Conservation (phyloP, 2,113 vertebrate genomes). For the Cebus imitator region DNA sequence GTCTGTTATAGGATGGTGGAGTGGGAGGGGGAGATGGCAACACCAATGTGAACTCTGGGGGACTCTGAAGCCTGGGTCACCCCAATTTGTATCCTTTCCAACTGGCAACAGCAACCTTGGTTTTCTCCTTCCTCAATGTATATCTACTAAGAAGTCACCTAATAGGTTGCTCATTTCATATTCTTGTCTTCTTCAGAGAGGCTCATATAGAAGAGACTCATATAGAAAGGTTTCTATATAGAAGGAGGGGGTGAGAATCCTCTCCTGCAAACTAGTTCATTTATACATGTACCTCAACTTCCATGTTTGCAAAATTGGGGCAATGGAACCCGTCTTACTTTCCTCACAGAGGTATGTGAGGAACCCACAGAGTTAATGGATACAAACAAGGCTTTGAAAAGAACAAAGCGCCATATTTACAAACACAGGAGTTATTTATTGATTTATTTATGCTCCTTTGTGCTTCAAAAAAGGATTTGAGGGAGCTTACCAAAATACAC, state of each 20-base stretch:
- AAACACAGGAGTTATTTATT: constrained; percentile 60
- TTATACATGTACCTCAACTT: not conserved
- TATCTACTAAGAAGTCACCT: not conserved
- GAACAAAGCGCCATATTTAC: constrained; percentile 43
- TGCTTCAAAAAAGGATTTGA: constrained; percentile 45
- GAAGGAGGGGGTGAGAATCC: not conserved
- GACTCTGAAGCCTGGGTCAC: not conserved
- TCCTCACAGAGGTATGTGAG: not conserved
- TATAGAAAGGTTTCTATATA: not conserved
- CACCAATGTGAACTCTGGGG: not conserved
- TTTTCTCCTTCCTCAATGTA: not conserved
- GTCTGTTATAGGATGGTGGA: not conserved
- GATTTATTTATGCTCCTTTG: constrained; percentile 59
- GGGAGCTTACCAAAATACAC: constrained; percentile 50
- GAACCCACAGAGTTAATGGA: not conserved
- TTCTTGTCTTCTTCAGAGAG: not conserved
- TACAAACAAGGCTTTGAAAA: constrained; percentile 28
- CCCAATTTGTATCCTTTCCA: not conserved
- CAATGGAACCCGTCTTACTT: not conserved
- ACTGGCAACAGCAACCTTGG: not conserved
- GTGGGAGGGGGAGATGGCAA: not conserved
- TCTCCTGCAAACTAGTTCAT: not conserved
- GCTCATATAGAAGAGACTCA: not conserved
- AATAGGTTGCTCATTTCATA: not conserved
- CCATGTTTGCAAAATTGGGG: not conserved